These are phyloP conservation scores for Neoitamus cyanurus DNA, from an alignment of 2,888 invertebrate species.

Conservation along the genomic window DNA sequence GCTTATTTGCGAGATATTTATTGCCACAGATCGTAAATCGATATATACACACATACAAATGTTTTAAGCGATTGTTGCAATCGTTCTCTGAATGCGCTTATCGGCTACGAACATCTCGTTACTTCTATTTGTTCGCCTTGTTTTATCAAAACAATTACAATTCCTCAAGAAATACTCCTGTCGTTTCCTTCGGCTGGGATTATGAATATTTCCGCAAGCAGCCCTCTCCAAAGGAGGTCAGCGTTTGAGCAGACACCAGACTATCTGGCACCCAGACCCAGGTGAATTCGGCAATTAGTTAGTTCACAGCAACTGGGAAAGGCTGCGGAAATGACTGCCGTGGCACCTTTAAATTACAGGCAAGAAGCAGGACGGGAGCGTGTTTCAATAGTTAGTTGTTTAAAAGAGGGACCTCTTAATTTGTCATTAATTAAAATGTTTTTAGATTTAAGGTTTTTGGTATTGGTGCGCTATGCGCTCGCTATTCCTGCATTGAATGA, in stretches of 20 bases:
- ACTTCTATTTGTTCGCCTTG: constrained; percentile 38
- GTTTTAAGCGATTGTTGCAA: constrained; percentile 44
- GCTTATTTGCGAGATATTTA: constrained; percentile 68
- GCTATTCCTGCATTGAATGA: too few species aligned
- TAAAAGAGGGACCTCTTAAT: neutral
- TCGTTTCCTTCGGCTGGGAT: neutral
- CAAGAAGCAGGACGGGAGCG: neutral
- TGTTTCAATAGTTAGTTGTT: neutral
- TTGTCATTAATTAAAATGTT: neutral
- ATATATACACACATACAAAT: constrained; percentile 61
- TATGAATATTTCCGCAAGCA: constrained; percentile 19
- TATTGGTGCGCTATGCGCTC: too few species aligned
- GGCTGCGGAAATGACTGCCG: neutral
- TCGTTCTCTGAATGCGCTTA: constrained; percentile 38
- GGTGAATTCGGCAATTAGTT: neutral
- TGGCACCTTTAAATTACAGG: neutral
- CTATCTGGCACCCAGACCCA: neutral
- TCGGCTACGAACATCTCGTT: constrained; percentile 9
- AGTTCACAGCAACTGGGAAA: neutral
- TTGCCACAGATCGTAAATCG: constrained; percentile 66
- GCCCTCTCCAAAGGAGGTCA: neutral
- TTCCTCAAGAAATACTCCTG: constrained; percentile 39
- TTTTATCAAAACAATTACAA: constrained; percentile 39
- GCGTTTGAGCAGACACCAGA: neutral
- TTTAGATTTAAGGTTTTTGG: too few species aligned